Conservation (phyloP, 2,797 vertebrate genomes). For the Mus minutoides region DNA sequence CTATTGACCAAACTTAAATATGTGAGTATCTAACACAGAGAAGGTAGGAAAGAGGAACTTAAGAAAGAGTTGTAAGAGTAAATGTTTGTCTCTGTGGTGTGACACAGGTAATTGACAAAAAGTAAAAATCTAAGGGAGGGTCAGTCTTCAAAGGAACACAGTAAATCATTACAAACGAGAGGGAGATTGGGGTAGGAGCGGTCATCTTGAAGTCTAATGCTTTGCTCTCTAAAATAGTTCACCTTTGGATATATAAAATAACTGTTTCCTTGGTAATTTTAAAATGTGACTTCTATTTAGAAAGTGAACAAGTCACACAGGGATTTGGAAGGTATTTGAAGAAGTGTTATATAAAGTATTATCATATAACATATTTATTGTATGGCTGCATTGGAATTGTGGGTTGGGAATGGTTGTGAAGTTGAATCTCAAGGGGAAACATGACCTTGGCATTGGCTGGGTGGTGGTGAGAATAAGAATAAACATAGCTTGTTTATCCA, state of each 20-base stretch:
- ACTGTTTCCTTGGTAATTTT: neutral
- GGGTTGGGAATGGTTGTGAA: neutral
- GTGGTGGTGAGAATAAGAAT: neutral
- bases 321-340: slow-evolving; percentile 15
- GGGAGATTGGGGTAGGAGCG: neutral
- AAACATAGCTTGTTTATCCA: neutral
- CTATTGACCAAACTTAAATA: neutral
- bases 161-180: neutral
- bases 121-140: neutral
- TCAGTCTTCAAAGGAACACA: neutral
- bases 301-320: slow-evolving; percentile 25
- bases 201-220: neutral
- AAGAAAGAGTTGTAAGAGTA: slow-evolving; percentile 5
- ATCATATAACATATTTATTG: neutral
- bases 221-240: slow-evolving; percentile 23
- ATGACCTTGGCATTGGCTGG: neutral
- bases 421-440: neutral
- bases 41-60: neutral
- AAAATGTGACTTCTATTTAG: slow-evolving; percentile 6
- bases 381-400: neutral
- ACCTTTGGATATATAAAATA: neutral
- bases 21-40: neutral
- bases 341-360: neutral
- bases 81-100: neutral
- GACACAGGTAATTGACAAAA: slow-evolving; percentile 2